Base-by-base conservation (phyloP, 1,140 invertebrate genomes). In the Gonioctena quinquepunctata region DNA sequence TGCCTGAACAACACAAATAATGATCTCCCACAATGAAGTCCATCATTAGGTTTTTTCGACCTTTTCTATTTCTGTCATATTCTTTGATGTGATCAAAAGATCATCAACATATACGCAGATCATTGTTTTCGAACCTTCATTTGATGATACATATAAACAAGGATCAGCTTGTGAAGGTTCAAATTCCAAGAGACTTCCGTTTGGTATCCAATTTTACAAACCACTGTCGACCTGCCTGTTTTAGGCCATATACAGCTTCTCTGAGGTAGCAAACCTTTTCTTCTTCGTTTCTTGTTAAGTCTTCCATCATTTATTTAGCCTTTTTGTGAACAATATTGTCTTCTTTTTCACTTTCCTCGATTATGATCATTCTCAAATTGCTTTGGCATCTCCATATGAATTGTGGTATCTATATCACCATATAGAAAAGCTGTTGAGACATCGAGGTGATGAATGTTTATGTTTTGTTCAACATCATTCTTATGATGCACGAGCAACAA, bases 401-500 rank as follows among this genome's bases (percentile, higher is more conserved):
- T 25, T 6, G 16, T 52, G 70, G 70, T 65, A 27, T 50, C 52
- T 19, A 73, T 25, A 21, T 26, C 22, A 13, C 72, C 66, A 66
- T 74, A 33, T 52, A 73, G 64, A 52, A 70, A 73, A 18, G 72
- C 69, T 4, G 69, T 74, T 25, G 76, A 62, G 13, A 78, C 80
- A 52, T 79, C 74, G 50, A 74, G 70, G 66, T 74, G 64, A 68
- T 60, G 26, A 25, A 80, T 65, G 4, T 77, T 56, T 48, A 80
- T 54, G 62, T 77, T 73, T 57, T 77, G 64, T 23, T 78, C 56
- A 13, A 79, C 81, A 54, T 33, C 84, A 28, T 2, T 74, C 71
- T 56, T 86, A 66, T 28, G 86, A 71, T 19, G 73, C 42, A 76
- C 82, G 67, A 76, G 82, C 83, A 25, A 86, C 81, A 50, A 85